Percentiles rank a stretch among this genome's conserved stretches.
Evolutionary conservation across 2,888 invertebrate genomes (phyloP).

Genomic region (Ochropleura plecta): DNA sequence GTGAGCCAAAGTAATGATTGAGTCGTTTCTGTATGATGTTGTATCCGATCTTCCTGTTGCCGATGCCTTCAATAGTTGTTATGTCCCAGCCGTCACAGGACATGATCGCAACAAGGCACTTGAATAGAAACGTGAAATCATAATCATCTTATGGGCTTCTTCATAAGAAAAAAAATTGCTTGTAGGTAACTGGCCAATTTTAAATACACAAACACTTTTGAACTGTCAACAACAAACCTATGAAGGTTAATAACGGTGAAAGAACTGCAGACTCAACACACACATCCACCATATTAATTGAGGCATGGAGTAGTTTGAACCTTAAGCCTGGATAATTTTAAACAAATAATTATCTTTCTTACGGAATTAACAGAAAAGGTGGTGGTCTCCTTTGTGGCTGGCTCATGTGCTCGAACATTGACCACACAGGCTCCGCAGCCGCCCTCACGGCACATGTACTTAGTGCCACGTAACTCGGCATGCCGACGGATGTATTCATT

Average conservation of each 20-base stretch:
- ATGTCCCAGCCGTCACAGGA: slow-evolving; percentile 92
- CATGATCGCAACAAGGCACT: slow-evolving; percentile 85
- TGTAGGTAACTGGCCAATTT: no score
- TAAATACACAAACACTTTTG: neutral
- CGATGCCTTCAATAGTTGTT: slow-evolving; percentile 93
- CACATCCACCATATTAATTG: neutral
- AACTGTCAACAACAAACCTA: neutral
- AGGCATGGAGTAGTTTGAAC: neutral
- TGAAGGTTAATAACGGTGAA: neutral
- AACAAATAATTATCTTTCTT: neutral
- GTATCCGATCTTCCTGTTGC: slow-evolving; percentile 91
- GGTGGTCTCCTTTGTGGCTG: slow-evolving; percentile 31
- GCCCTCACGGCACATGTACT: slow-evolving; percentile 84
- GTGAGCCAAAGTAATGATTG: slow-evolving; percentile 91
- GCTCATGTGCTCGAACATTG: slow-evolving; percentile 29
- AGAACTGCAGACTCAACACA: neutral
- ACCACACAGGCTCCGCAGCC: slow-evolving; percentile 92
- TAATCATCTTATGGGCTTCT: neutral
- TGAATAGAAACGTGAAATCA: slow-evolving; percentile 38
- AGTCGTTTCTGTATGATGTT: slow-evolving; percentile 91
- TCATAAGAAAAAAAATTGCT: neutral
- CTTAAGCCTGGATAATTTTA: neutral
- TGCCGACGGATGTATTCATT: slow-evolving; percentile 90
- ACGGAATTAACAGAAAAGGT: slow-evolving; percentile 59
- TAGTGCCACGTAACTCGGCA: slow-evolving; percentile 81